Evolutionary conservation across 2,888 invertebrate species (phyloP).

Genomic region (Biston betularia): DNA sequence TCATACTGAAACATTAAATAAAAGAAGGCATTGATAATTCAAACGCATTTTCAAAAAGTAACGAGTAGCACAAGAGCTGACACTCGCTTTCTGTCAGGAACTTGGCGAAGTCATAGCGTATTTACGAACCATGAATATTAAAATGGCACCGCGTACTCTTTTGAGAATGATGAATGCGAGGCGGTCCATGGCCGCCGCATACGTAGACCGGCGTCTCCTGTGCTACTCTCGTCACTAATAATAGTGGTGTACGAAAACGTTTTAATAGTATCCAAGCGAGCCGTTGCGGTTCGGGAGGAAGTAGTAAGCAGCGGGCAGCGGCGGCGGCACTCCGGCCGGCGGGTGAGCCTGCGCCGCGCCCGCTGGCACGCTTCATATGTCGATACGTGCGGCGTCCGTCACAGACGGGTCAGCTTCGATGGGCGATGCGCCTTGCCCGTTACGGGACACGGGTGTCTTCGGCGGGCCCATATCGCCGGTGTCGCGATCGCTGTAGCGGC

Average conservation of each 20-base stretch:
- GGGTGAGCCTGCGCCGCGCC: conserved; percentile 64
- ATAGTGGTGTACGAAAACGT: conserved; percentile 39
- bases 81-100: conserved; percentile 20
- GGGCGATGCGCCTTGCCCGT: conserved; percentile 81
- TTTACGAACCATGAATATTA: conserved; percentile 33
- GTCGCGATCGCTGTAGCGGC: conserved; percentile 90
- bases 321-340: conserved; percentile 48
- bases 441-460: conserved; percentile 70
- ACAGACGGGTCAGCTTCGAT: conserved; percentile 87
- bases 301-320: conserved; percentile 76
- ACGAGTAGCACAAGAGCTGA: conserved; percentile 32
- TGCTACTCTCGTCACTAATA: conserved; percentile 28
- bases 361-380: conserved; percentile 84
- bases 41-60: conserved; percentile 21
- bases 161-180: conserved; percentile 18
- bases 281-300: conserved; percentile 78
- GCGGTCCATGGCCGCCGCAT: neutral
- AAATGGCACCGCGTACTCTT: conserved; percentile 27
- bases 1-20: conserved; percentile 14
- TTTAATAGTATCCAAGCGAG: conserved; percentile 77
- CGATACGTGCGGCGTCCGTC: conserved; percentile 86
- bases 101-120: conserved; percentile 24
- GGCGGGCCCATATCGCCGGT: conserved; percentile 80
- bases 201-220: conserved; percentile 6
- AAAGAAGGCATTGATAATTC: conserved; percentile 7